These are phyloP conservation scores for Seriola dumerili DNA, from an alignment of 2,113 vertebrate species.

Conservation along the genomic window DNA sequence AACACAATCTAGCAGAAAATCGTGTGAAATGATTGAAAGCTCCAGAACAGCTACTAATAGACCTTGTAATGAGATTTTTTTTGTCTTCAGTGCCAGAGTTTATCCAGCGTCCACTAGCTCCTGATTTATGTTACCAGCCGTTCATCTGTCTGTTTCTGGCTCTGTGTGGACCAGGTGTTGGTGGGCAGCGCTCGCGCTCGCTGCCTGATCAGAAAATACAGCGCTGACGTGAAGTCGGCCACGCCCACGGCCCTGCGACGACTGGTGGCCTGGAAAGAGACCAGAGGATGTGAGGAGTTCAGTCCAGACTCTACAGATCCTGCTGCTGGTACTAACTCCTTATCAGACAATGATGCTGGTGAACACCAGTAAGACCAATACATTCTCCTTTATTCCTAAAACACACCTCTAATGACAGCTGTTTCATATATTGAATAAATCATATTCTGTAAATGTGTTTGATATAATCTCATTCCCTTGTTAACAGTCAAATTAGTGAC, in stretches of 20 bases:
- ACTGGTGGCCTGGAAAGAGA: slow-evolving; percentile 85
- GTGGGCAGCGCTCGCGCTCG: slow-evolving; percentile 82
- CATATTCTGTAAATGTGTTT: no score
- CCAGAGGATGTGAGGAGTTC: not conserved
- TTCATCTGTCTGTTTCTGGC: not conserved
- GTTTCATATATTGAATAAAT: no score
- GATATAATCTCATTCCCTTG: no score
- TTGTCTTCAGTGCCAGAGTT: no score
- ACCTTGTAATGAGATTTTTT: no score
- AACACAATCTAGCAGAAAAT: no score
- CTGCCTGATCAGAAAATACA: slow-evolving; percentile 41
- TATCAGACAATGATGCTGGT: not conserved
- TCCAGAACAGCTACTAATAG: no score
- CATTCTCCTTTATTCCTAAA: not conserved
- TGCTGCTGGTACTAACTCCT: not conserved
- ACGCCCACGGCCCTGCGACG: slow-evolving; percentile 62
- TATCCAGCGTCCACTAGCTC: no score
- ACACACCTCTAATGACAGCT: no score
- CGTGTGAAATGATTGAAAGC: no score
- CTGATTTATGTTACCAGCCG: not conserved
- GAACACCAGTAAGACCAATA: not conserved
- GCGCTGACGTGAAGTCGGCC: slow-evolving; percentile 62
- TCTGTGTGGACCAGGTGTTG: slow-evolving; percentile 61
- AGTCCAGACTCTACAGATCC: not conserved
- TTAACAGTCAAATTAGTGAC: no score